These are phyloP conservation scores for Bombus superbus DNA, from an alignment of 1,140 invertebrate species.

Conservation along the genomic window DNA sequence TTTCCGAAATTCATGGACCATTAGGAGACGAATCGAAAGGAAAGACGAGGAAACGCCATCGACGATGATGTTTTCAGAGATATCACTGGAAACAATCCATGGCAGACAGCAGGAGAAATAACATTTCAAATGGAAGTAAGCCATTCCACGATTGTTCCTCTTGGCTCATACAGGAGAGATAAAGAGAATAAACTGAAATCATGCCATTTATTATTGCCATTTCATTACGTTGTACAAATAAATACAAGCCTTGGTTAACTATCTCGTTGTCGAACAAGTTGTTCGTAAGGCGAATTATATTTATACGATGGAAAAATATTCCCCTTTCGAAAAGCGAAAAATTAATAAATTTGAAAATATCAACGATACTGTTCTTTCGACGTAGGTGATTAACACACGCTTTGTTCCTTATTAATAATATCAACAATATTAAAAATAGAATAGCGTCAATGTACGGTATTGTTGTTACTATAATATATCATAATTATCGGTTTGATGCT, in stretches of 20 bases:
- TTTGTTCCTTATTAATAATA: too few species aligned
- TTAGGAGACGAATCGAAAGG: neutral
- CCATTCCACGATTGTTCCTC: neutral
- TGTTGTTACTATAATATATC: too few species aligned
- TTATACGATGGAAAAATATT: too few species aligned
- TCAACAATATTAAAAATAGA: too few species aligned
- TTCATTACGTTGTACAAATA: neutral
- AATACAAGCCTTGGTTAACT: neutral
- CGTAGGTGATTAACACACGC: too few species aligned
- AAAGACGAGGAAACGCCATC: neutral
- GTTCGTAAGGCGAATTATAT: too few species aligned
- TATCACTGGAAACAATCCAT: neutral
- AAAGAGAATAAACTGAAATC: neutral
- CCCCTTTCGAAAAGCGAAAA: too few species aligned
- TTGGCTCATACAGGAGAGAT: neutral
- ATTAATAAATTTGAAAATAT: too few species aligned
- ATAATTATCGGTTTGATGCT: too few species aligned
- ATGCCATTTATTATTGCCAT: neutral
- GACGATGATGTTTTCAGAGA: neutral
- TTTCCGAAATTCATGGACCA: neutral
- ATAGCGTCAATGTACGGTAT: too few species aligned
- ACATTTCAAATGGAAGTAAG: neutral
- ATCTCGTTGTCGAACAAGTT: too few species aligned
- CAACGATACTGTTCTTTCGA: too few species aligned
- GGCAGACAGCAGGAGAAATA: neutral